A percentile compares a stretch with the other conserved stretches of the same genome.
phyloP scores from a whole-genome alignment of 2,797 vertebrate species.

The Acanthurus tractus region DNA sequence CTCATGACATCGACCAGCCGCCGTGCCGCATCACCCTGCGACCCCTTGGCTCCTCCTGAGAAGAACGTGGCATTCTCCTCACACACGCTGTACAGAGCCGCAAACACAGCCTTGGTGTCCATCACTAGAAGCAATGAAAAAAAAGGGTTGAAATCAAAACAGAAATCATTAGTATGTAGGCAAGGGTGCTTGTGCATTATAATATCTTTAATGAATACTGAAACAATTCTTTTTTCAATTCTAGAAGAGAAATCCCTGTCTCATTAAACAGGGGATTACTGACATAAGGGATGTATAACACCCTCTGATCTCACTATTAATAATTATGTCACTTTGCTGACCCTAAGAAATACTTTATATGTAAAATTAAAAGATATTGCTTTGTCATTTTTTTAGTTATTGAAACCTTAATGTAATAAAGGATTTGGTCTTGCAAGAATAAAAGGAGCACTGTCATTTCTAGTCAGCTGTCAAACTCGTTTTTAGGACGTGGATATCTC shows the following conservation, averaged over 20 bases:
- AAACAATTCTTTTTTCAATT: constrained; percentile 1
- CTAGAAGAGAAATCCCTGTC: not conserved
- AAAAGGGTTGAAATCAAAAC: constrained; percentile 4
- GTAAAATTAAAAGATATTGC: not conserved
- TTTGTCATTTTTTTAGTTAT: not conserved
- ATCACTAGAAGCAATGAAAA: constrained; percentile 77
- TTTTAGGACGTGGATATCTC: constrained; percentile 40
- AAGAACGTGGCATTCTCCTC: constrained; percentile 92
- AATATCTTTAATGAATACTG: not conserved
- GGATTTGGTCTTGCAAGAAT: too few relatives aligned
- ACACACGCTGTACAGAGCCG: constrained; percentile 87
- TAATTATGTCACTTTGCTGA: not conserved
- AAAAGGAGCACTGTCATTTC: too few relatives aligned
- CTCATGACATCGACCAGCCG: constrained; percentile 85
- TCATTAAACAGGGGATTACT: not conserved
- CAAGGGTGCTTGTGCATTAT: not conserved
- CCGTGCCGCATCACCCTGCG: constrained; percentile 82
- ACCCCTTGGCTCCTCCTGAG: constrained; percentile 82
- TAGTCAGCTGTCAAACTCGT: too few relatives aligned
- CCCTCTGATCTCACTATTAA: not conserved
- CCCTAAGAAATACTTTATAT: not conserved
- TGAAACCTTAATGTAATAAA: constrained; percentile 11
- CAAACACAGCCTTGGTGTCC: constrained; percentile 91
- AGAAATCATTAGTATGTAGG: not conserved
- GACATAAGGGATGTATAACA: not conserved